These are phyloP conservation scores for Rattus rattus DNA, from an alignment of 2,113 vertebrate genomes.

Conservation along the genomic window DNA sequence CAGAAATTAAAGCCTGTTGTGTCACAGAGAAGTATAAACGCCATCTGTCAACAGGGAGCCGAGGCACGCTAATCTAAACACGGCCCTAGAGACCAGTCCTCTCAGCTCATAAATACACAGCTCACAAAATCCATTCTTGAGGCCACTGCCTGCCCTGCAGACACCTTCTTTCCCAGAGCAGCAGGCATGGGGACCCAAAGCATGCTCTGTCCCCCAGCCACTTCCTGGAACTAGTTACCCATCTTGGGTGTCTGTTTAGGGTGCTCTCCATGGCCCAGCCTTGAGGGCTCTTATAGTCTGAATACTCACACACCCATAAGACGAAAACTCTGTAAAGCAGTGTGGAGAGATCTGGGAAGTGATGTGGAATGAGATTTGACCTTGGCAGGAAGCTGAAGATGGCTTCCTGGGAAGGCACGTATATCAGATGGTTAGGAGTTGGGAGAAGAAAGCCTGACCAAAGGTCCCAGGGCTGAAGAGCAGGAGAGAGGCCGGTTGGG, in stretches of 20 bases:
- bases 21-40: conserved; percentile 18
- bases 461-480: conserved; percentile 34
- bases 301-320: neutral
- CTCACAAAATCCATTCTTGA: neutral
- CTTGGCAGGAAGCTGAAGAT: neutral
- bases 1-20: conserved; percentile 20
- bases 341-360: neutral
- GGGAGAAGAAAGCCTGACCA: neutral
- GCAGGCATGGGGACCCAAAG: rapidly evolving
- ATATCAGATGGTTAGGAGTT: neutral
- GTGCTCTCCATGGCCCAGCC: neutral
- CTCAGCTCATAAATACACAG: neutral
- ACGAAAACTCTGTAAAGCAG: neutral
- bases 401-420: neutral
- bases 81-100: neutral
- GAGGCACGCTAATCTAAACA: conserved; percentile 67
- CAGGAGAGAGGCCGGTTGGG: neutral
- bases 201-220: neutral
- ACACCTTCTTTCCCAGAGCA: neutral
- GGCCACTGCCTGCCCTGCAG: rapidly evolving
- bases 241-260: neutral
- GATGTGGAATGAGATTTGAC: neutral
- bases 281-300: neutral
- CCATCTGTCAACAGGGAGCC: conserved; percentile 64
- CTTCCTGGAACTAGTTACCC: neutral